Base-by-base conservation (phyloP, 1,140 invertebrate species). In the Lutraria rhynchaena region DNA sequence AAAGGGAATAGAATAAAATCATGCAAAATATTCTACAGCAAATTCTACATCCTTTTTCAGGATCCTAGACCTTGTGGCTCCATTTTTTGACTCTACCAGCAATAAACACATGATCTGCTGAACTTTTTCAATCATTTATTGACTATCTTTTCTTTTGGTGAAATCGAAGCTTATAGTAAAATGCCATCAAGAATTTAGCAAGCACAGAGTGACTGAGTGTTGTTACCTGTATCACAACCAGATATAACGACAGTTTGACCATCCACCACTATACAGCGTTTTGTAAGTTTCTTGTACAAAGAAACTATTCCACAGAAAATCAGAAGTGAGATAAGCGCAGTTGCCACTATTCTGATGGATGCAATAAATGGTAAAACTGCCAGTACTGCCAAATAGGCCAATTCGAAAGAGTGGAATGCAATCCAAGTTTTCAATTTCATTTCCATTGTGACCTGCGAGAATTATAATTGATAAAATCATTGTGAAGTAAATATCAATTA, bases 211-310 rank as follows among this genome's bases (percentile, higher is more conserved):
- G 24, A 27, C n/a, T 13, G 24, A 57, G 3, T 27, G 24, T 13
- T 4, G 4, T 17, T 69, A 86, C 85, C 85, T 67, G 85, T 81
- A 61, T 86, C 85, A 81, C 85, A 86, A 37, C 85, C 85, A 27
- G 85, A 83, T 1, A 86, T 83, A 27, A 86, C 63, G 11, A 86
- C 83, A 49, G 60, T 61, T 46, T 84, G 73, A 31, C 60, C 61
- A 11, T 83, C 70, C 3, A 58, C 27, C 0, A 71, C 53, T 11
- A 85, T 49, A 19, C 37, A 41, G 57, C 63, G 63, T 15, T 49
- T 58, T 35, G 55, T 81, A 7, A 83, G 49, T 67, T 81, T 83
- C 31, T 44, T 80, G 31, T 67, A 55, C 41, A 85, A 2, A 22
- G 55, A 46, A 33, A 57, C 37, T 0, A 69, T 3, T n/a, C 63